Evolutionary conservation across 2,797 vertebrate genomes (phyloP).

Genomic region (Pristis pectinata): DNA sequence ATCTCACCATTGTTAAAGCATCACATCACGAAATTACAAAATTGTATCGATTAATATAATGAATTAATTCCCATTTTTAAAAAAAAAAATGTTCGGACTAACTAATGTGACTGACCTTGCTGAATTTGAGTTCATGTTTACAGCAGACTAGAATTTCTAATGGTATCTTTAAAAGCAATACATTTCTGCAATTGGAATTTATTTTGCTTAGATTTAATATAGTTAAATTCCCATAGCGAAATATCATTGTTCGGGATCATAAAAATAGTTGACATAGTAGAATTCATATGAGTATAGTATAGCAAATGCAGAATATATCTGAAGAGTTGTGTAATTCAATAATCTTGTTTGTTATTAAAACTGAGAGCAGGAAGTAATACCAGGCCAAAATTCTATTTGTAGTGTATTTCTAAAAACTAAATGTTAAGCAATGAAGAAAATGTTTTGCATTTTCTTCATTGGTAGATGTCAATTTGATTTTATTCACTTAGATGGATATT

Average conservation of each 20-base stretch:
- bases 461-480: background rate
- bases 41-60: background rate
- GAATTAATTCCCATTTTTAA: background rate
- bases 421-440: background rate
- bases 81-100: background rate
- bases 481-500: background rate
- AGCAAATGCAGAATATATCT: background rate
- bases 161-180: background rate
- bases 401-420: background rate
- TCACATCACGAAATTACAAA: background rate
- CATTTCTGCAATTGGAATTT: background rate
- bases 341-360: background rate
- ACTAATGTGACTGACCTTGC: background rate
- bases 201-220: background rate
- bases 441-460: too few species aligned
- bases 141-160: background rate
- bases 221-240: background rate
- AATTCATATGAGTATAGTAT: background rate
- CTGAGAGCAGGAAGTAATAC: background rate
- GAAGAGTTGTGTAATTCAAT: background rate
- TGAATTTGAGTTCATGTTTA: background rate
- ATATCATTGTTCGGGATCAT: background rate
- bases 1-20: background rate
- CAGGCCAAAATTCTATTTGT: background rate
- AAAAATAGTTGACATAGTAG: background rate